Evolutionary conservation across 2,113 vertebrate species (phyloP).

Genomic region (Zapornia atra): DNA sequence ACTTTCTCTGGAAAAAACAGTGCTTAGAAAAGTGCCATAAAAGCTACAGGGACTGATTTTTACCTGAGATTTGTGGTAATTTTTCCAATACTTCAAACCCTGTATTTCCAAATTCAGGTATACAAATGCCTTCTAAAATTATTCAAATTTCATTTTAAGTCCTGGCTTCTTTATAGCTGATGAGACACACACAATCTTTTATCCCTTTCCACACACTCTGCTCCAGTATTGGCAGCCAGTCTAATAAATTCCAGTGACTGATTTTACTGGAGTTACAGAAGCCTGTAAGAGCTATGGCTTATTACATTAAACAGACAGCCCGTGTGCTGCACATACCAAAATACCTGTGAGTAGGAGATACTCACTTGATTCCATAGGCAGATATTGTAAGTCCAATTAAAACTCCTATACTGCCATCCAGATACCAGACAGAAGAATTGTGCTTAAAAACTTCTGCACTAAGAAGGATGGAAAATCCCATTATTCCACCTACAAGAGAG

Average conservation of each 20-base stretch:
- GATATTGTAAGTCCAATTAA: constrained; percentile 95
- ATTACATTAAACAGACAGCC: not conserved
- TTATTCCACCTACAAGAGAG: constrained; percentile 92
- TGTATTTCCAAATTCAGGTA: not conserved
- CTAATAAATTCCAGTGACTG: not conserved
- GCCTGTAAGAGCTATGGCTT: not conserved
- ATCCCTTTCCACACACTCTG: not conserved
- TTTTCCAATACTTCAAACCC: not conserved
- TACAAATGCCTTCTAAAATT: not conserved
- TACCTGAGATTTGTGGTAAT: not conserved
- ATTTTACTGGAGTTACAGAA: not conserved
- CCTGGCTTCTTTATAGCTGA: not conserved
- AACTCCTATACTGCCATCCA: constrained; percentile 92
- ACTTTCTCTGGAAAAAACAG: not conserved
- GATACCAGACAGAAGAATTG: constrained; percentile 88
- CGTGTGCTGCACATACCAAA: not conserved
- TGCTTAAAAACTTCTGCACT: constrained; percentile 95
- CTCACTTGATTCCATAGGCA: constrained; percentile 95
- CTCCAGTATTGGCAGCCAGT: not conserved
- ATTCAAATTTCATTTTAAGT: not conserved
- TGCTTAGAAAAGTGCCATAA: not conserved
- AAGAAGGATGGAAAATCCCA: constrained; percentile 98
- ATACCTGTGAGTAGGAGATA: not conserved
- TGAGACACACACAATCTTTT: not conserved
- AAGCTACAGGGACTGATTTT: not conserved